Base-by-base conservation (phyloP, 1,140 invertebrate genomes). In the Pinna nobilis region DNA sequence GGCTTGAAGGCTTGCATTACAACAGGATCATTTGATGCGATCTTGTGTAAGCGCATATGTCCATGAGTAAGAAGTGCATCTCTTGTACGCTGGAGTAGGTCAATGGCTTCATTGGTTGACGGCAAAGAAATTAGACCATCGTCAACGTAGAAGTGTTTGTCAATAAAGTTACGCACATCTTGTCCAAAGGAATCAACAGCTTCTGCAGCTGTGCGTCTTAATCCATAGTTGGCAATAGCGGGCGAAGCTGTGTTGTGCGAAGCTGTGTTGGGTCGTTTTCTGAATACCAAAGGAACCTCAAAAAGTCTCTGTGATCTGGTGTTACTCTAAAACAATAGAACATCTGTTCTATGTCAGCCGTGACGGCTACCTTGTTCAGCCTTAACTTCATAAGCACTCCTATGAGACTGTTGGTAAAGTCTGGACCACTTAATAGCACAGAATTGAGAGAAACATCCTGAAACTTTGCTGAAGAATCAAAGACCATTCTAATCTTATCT, bases 341-440 rank as follows among this genome's bases (percentile, higher is more conserved):
- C 69, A 79, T 77, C 9, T 72, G 63, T 32, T 79, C 13, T 9
- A 77, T 66, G 44, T 79, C 78, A 23, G 13, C 25, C 68, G 32
- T 70, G 18, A 75, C 28, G 0, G 69, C 79, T 18, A 79, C 47
- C 41, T 28, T 5, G 11, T 68, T 51, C 25, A 25, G 41, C 3
- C 80, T 60, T 37, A 82, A 83, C 13, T 73, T 37, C 3, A 80
- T 32, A 0, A 83, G 57, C 13, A 82, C 70, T 6, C 60, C 77
- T 15, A 78, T 7, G 2, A 80, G 44, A 25, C 41, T 69, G 55
- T 50, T 83, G 77, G 89, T 88, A 0, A 90, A 41, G 63, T 84
- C 83, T 15, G 90, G 87, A 4, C 80, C 83, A 3, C 32, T 15
- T 9, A 77, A 47, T 13, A 83, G 49, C 0, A 57, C 30, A n/a